Conservation (phyloP, 2,888 invertebrate species). For the Drosophila conformis region DNA sequence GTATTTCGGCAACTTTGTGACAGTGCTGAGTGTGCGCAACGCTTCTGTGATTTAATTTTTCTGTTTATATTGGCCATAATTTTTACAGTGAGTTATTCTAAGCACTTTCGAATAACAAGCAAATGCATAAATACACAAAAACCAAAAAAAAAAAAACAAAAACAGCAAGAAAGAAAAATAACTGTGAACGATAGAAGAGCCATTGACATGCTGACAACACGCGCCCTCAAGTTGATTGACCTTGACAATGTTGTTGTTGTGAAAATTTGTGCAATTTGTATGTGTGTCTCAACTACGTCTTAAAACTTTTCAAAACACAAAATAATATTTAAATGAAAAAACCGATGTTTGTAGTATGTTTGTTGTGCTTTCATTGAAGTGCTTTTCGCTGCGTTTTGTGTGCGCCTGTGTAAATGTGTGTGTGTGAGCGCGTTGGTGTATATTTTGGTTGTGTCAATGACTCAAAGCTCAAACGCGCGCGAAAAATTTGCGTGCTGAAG, state of each 20-base stretch:
- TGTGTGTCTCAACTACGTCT: constrained; percentile 33
- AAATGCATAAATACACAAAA: constrained; percentile 1
- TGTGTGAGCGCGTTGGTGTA: constrained; percentile 19
- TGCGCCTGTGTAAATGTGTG: constrained; percentile 27
- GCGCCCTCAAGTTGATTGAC: constrained; percentile 71
- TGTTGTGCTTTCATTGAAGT: constrained; percentile 28
- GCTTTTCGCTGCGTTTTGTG: constrained; percentile 24
- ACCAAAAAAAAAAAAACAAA: neutral
- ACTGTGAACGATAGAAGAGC: constrained; percentile 34
- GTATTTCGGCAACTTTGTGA: constrained; percentile 78
- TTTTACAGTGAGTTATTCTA: constrained; percentile 43
- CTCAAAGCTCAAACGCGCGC: constrained; percentile 73
- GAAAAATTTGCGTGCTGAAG: constrained; percentile 49
- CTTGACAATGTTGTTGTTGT: constrained; percentile 49
- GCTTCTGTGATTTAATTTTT: constrained; percentile 53
- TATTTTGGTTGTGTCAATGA: constrained; percentile 66
- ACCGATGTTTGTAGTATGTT: neutral
- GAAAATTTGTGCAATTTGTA: constrained; percentile 42
- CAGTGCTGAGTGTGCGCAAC: constrained; percentile 71
- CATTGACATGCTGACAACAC: constrained; percentile 63
- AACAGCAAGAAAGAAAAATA: constrained; percentile 15
- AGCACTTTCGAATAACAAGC: constrained; percentile 13
- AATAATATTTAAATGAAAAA: constrained; percentile 12
- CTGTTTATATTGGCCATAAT: constrained; percentile 17
- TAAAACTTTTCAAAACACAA: constrained; percentile 23